Percentiles rank a stretch among this genome's conserved stretches.
These are phyloP conservation scores for Chelonia mydas DNA, from an alignment of 2,797 vertebrate genomes.

Conservation along the genomic window DNA sequence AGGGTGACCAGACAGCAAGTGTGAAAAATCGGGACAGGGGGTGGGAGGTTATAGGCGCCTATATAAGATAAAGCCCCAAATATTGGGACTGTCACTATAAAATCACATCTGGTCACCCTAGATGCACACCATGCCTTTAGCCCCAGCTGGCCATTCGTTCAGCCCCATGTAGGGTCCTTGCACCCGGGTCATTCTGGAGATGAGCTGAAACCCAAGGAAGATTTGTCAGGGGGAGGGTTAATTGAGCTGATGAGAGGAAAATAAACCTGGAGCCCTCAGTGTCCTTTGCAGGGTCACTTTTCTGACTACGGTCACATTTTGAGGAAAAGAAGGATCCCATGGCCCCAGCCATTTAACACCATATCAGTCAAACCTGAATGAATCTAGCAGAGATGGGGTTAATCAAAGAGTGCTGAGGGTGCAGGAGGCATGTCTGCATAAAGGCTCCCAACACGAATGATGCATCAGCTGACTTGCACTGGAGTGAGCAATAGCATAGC, in stretches of 20 bases:
- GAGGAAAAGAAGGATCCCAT: not conserved
- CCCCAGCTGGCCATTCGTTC: not conserved
- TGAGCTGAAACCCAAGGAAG: not conserved
- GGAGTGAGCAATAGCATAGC: not conserved
- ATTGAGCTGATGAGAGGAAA: rapidly evolving
- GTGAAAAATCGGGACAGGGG: too few species aligned
- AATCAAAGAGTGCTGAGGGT: rapidly evolving
- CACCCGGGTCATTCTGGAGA: not conserved
- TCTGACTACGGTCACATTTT: not conserved
- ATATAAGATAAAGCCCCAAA: too few species aligned
- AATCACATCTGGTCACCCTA: too few species aligned
- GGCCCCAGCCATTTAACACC: rapidly evolving
- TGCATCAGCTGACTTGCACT: not conserved
- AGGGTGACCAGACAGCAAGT: too few species aligned
- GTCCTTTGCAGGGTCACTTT: rapidly evolving
- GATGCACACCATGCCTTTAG: rapidly evolving
- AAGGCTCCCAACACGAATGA: rapidly evolving
- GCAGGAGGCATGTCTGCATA: not conserved
- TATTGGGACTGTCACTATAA: too few species aligned
- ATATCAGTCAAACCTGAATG: not conserved
- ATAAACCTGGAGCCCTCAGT: not conserved
- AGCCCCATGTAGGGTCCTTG: rapidly evolving
- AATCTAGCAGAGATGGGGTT: rapidly evolving
- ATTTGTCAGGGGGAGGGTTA: not conserved
- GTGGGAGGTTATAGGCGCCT: too few species aligned